These are phyloP conservation scores for Zaprionus kolodkinae DNA, from an alignment of 1,140 invertebrate species.

Conservation along the genomic window DNA sequence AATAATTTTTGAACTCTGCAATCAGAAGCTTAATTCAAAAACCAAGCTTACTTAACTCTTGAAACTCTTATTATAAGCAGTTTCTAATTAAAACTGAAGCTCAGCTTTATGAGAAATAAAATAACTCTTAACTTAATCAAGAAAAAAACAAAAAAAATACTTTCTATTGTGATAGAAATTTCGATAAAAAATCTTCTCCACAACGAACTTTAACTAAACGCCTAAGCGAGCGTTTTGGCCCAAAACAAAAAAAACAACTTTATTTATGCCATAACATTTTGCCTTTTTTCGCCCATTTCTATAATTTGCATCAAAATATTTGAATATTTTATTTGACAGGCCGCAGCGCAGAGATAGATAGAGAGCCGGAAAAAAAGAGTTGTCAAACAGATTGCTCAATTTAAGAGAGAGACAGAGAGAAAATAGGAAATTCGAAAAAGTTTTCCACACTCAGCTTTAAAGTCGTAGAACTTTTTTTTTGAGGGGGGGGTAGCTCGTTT, in stretches of 20 bases:
- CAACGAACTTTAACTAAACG: neutral
- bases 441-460: constrained; percentile 2
- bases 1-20: too few species aligned
- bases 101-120: too few species aligned
- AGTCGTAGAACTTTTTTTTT: constrained; percentile 2
- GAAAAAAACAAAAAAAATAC: too few species aligned
- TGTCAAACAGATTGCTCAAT: neutral
- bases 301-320: constrained; percentile 6
- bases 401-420: constrained; percentile 1
- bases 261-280: neutral
- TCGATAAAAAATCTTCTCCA: neutral
- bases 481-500: neutral
- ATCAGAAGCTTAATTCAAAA: too few species aligned
- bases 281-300: neutral
- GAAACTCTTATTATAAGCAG: too few species aligned
- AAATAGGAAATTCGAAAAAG: neutral
- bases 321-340: constrained; percentile 3
- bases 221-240: neutral
- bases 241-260: neutral
- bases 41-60: too few species aligned
- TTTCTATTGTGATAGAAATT: too few species aligned
- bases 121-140: too few species aligned
- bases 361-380: neutral
- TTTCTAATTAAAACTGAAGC: too few species aligned
- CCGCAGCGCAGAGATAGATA: neutral